These are phyloP conservation scores for Portunus trituberculatus DNA, from an alignment of 1,140 invertebrate species.

Conservation along the genomic window DNA sequence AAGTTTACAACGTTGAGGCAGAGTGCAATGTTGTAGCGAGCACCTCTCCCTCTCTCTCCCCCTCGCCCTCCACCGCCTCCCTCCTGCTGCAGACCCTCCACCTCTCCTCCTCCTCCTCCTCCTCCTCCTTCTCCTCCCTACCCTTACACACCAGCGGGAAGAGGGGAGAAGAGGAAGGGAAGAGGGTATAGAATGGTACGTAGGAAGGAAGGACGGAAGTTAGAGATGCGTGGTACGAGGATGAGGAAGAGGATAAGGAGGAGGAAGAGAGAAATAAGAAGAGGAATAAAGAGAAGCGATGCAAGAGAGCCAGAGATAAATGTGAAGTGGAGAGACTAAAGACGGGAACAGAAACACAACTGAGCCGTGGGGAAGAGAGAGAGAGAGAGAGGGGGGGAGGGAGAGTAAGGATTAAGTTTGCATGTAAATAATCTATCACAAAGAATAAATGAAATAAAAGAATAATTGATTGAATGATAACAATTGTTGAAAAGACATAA, in stretches of 20 bases:
- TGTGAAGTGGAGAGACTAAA: background rate
- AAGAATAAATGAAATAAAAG: no score
- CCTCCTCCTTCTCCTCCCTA: background rate
- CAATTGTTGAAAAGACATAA: no score
- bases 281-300: background rate
- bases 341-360: background rate
- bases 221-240: background rate
- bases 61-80: background rate
- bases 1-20: conserved; percentile 60
- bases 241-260: background rate
- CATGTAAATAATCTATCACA: no score
- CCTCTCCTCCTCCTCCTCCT: background rate
- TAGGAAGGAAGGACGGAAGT: background rate
- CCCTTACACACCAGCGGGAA: background rate
- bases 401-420: no score
- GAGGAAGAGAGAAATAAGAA: background rate
- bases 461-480: no score
- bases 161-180: background rate
- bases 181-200: background rate
- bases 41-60: conserved; percentile 34
- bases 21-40: conserved; percentile 51
- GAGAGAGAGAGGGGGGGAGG: no score
- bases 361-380: no score
- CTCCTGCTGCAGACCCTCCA: background rate
- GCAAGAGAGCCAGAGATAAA: background rate